A percentile compares a stretch with the other conserved stretches of the same genome.
Conservation (phyloP, 2,113 vertebrate species). For the Scomber japonicus region DNA sequence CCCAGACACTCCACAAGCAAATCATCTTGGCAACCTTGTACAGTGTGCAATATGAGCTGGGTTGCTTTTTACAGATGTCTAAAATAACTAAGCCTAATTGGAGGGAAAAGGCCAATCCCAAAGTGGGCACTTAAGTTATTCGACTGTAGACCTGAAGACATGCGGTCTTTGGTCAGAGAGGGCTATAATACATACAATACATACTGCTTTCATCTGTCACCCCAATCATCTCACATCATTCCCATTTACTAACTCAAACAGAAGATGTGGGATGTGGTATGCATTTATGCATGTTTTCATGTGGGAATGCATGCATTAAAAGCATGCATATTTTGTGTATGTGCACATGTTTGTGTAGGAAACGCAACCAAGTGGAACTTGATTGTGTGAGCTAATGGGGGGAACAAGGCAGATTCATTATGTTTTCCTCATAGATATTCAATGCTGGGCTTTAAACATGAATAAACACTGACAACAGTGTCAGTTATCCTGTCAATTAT, state of each 20-base stretch:
- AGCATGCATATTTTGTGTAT: neutral
- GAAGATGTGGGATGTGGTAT: conserved; percentile 7
- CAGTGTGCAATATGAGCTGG: conserved; percentile 45
- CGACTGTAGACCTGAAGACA: conserved; percentile 39
- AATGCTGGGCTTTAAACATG: conserved; percentile 37
- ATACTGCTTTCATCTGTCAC: conserved; percentile 27
- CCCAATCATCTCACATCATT: conserved; percentile 2
- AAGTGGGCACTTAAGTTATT: conserved; percentile 36
- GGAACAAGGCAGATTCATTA: conserved; percentile 55
- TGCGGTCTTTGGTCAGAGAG: conserved; percentile 38
- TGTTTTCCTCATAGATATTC: conserved; percentile 48
- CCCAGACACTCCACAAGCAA: conserved; percentile 41
- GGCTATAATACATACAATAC: neutral
- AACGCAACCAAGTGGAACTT: conserved; percentile 49
- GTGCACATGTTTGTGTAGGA: conserved; percentile 13
- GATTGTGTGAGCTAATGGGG: conserved; percentile 43
- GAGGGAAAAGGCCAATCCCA: conserved; percentile 53
- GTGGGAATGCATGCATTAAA: conserved; percentile 10
- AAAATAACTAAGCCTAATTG: conserved; percentile 69
- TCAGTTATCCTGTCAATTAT: conserved; percentile 57
- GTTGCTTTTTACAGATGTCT: conserved; percentile 64
- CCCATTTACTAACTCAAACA: conserved; percentile 14
- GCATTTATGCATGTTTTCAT: conserved; percentile 14
- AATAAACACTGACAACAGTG: conserved; percentile 56
- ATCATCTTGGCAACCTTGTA: conserved; percentile 57